Base-by-base conservation (phyloP, 2,797 vertebrate species). In the Takifugu rubripes region DNA sequence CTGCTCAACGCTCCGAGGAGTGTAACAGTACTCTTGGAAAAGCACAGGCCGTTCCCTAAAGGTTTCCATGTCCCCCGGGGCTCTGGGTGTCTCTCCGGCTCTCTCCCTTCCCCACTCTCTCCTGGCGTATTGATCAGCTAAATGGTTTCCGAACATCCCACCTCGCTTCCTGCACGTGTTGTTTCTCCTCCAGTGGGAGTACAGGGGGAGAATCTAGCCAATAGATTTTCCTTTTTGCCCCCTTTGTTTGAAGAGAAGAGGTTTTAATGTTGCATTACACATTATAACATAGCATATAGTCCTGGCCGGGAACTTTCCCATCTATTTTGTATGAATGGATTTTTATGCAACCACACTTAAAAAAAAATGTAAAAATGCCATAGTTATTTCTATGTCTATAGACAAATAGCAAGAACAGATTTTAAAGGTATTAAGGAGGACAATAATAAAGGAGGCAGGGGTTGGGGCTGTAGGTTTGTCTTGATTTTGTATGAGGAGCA, bases 21-120 rank as follows among this genome's bases (percentile, higher is more conserved):
- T 87, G 87, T 85, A 87, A 89, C 82, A 60, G 47, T 82, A 86
- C 82, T 88, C 88, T 77, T 78, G 74, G 85, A 87, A 40, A 85
- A 84, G 84, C 77, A 84, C 85, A 82, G 68, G 78, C 82, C 72
- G 78, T 75, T 82, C 83, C 82, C 84, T 61, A 9, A 61, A 73
- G 88, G 80, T 62, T 62, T 60, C 11, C 45, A 68, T 79, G 66
- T 88, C 84, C 81, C 82, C 65, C 59, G 84, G 79, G 49, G 81
- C 67, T 62, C 72, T 61, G 72, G 76, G 81, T 84, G 69, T 78
- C 73, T 82, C 74, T 82, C 65, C 27, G 54, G 17, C 59, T 24
- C 55, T 15, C 49, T 56, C 44, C 60, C 52, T 63, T 29, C 65
- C 74, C 81, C n/a, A 4, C 44, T 78, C 80, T 61, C 70, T 66